Conservation (phyloP, 30 jellyfish, hydroid and myxozoan genomes). For the Turritopsis dohrnii region DNA sequence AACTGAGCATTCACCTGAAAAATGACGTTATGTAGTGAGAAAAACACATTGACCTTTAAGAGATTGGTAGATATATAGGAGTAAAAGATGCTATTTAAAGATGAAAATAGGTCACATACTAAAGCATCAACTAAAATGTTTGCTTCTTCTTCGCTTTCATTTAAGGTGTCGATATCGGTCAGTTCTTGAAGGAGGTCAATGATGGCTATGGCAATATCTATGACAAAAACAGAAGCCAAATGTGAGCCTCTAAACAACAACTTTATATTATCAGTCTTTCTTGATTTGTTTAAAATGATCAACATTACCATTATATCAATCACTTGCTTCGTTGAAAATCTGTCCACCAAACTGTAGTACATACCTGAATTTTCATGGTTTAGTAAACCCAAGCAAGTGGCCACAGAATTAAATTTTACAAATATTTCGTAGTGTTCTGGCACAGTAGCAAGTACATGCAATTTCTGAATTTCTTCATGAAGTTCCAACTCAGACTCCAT, state of each 20-base stretch:
- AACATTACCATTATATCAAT: no score
- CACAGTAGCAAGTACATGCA: constrained; percentile 88
- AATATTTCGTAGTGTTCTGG: constrained; percentile 78
- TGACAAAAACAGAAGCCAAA: no score
- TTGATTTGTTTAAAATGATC: no score
- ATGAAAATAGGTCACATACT: constrained; percentile 33
- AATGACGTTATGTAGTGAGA: no score
- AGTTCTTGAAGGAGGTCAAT: constrained; percentile 74
- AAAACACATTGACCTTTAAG: no score
- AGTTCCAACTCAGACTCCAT: constrained; percentile 93
- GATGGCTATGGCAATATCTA: constrained; percentile 73
- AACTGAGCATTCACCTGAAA: constrained; percentile 71
- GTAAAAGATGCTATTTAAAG: neutral
- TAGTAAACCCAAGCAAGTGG: constrained; percentile 58
- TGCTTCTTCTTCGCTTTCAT: constrained; percentile 88
- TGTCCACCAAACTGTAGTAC: no score
- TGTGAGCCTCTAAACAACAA: constrained; percentile 16
- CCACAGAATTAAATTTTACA: constrained; percentile 48
- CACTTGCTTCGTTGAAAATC: no score
- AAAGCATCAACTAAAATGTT: constrained; percentile 59
- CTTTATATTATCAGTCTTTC: neutral
- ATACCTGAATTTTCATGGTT: constrained; percentile 84
- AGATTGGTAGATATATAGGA: no score
- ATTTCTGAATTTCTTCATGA: constrained; percentile 81
- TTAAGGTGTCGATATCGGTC: constrained; percentile 74